Base-by-base conservation (phyloP, 2,888 invertebrate species). In the Latrodectus hesperus region DNA sequence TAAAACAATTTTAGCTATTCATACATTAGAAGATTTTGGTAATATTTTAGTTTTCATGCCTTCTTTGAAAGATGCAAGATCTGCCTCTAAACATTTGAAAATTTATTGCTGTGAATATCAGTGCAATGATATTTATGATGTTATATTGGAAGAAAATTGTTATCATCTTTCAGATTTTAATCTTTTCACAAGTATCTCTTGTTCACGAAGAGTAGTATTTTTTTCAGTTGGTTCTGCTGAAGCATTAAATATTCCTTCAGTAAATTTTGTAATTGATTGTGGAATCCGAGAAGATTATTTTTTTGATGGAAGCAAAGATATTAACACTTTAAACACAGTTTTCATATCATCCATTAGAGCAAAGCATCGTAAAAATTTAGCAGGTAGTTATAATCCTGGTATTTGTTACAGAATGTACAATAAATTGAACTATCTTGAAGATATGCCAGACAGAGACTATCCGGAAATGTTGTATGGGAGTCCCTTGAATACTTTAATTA, bases 31-130 rank as follows among this genome's bases (percentile, higher is more conserved):
- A 65, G 76, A 76, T 14, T 14, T 22, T 16, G 88, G 88, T 26
- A 79, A 88, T 55, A 64, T 88, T 49, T 53, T 88, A 4, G 84
- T 65, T 9, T 88, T 84, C 51, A 51, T 88, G 9, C 80, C 88
- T 26, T 55, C 55, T 14, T 38, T 53, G 22, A 38, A 17, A 12
- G 88, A 88, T 74, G 65, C 75, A 14, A 67, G 75, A 49, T 9
- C 65, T 26, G 80, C 55, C 9, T 38, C 38, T 9, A n/a, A 55
- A 53, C 26, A 67, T 11, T 51, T 88, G 22, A 64, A 38, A 5
- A 10, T 22, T n/a, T 26, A 67, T 16, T 60, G 78, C 10, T 0
- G 22, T 10, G 53, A 84, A 1, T 22, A 68, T 49, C 51, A 72
- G 11, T 17, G 22, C 22, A 14, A 71, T 70, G 67, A 79, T 17